These are phyloP conservation scores for Nasua narica DNA, from an alignment of 2,797 vertebrate genomes.

Conservation along the genomic window DNA sequence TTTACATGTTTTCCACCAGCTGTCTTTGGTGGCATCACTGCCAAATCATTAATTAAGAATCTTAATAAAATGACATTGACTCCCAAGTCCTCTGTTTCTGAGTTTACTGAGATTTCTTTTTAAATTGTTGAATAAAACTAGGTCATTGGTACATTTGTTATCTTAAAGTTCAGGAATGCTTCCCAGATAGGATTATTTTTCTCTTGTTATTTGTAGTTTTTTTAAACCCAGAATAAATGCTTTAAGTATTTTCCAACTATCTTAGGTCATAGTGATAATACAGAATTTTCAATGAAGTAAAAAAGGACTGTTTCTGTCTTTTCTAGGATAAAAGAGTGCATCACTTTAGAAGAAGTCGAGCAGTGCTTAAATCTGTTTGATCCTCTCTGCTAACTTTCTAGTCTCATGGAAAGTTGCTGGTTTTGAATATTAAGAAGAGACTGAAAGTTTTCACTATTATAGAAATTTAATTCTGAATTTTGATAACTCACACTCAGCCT, in stretches of 20 bases:
- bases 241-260: constrained; percentile 13
- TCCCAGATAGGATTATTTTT: background rate
- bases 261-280: constrained; percentile 15
- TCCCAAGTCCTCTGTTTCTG: background rate
- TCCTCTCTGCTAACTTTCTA: constrained; percentile 60
- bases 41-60: constrained; percentile 22
- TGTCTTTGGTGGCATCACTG: background rate
- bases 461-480: constrained; percentile 64
- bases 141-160: background rate
- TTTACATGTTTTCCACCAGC: background rate
- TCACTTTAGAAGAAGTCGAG: constrained; percentile 84
- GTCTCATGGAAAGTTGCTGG: constrained; percentile 52
- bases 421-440: constrained; percentile 67
- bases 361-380: constrained; percentile 83
- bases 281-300: constrained; percentile 40
- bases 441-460: constrained; percentile 57
- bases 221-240: constrained; percentile 18
- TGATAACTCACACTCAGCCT: constrained; percentile 53
- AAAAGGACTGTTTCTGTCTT: constrained; percentile 53
- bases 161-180: background rate
- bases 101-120: constrained; percentile 16
- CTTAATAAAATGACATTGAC: background rate
- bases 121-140: constrained; percentile 26
- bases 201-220: background rate
- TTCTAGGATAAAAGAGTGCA: constrained; percentile 83